A percentile compares a stretch with the other conserved stretches of the same genome.
Evolutionary conservation across 2,113 vertebrate species (phyloP).

Genomic region (Mugil cephalus): DNA sequence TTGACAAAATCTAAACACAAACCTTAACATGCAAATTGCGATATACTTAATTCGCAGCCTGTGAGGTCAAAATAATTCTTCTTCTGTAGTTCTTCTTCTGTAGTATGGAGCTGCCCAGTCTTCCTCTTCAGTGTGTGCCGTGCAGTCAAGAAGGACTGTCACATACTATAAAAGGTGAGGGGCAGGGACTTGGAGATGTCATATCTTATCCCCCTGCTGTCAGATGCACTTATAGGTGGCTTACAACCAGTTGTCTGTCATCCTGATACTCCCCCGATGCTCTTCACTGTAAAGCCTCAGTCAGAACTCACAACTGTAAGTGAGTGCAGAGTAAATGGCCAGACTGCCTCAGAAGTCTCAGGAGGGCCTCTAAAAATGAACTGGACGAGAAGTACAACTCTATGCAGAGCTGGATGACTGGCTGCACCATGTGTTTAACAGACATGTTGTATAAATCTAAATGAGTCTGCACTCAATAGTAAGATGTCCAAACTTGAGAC

Average conservation of each 20-base stretch:
- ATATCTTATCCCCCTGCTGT: constrained; percentile 40
- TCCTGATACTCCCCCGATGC: constrained; percentile 30
- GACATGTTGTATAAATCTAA: no score
- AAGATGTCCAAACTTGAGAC: no score
- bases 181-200: constrained; percentile 29
- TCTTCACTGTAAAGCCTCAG: constrained; percentile 8
- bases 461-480: no score
- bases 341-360: constrained; percentile 35
- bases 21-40: no score
- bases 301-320: constrained; percentile 27
- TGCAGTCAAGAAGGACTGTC: constrained; percentile 29
- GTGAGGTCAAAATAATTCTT: not conserved
- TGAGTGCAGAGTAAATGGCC: constrained; percentile 42
- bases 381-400: not conserved
- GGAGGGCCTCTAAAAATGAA: constrained; percentile 26
- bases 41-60: not conserved
- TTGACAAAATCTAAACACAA: no score
- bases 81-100: not conserved
- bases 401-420: constrained; percentile 7
- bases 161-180: constrained; percentile 35
- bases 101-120: not conserved
- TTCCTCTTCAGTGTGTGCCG: not conserved
- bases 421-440: no score
- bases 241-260: constrained; percentile 39
- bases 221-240: constrained; percentile 39